Base-by-base conservation (phyloP, 2,113 vertebrate genomes). In the Mixornis gularis region DNA sequence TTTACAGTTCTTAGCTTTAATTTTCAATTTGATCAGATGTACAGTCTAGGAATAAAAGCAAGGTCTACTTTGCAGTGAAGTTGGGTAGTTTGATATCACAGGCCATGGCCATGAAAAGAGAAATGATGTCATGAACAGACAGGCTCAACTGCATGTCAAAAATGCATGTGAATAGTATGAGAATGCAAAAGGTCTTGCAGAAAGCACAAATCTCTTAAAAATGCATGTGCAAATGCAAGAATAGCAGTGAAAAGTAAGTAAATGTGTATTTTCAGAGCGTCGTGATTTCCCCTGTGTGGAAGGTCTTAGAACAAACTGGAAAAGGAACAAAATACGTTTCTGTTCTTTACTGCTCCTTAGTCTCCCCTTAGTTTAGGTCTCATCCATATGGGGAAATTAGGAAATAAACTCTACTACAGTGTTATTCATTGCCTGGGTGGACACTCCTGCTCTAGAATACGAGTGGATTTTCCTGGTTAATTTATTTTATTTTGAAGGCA, bases 291-390 rank as follows among this genome's bases (percentile, higher is more conserved):
- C 83, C 32, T 41, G 78, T 74, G 63, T 79, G 46, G 84, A 88
- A 84, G 63, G 81, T 94, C 94, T 93, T 89, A 41, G 78, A 92
- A 71, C 77, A 96, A 93, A 79, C 74, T 44, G 52, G 68, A 77
- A 89, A 95, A 84, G 32, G 44, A 86, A 72, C 43, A 79, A 94
- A 93, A 91, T 48, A 30, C 16, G 70, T 82, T 90, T 82, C 59
- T 82, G 46, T 85, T 87, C 43, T 87, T 91, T 87, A 95, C 55
- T 77, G 81, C 66, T 89, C 59, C 49, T 94, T 92, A 77, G 66
- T 91, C 30, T 91, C 55, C 51, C 25, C 30, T 79, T 89, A 89
- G 81, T 89, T 94, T 77, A 85, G 40, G 19, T 48, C 81, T 93
- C 85, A 91, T 85, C 74, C 71, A 68, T 65, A 85, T 9, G 63